These are phyloP conservation scores for Arctia plantaginis DNA, from an alignment of 2,888 invertebrate species.

Conservation along the genomic window DNA sequence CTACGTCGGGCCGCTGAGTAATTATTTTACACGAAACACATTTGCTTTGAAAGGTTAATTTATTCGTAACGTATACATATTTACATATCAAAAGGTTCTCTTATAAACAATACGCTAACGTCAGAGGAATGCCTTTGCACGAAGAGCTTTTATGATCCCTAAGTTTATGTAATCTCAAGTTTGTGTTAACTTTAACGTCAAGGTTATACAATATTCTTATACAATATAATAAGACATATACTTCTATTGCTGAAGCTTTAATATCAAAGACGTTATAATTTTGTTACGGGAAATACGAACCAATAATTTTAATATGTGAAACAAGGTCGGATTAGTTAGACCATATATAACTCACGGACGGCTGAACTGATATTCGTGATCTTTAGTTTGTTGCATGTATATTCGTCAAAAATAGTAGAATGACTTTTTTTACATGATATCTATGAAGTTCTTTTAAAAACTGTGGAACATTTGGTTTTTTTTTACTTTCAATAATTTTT, in stretches of 20 bases:
- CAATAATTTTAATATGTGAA: background rate
- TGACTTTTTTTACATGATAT: too few relatives aligned
- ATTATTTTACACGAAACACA: slow-evolving; percentile 40
- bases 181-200: slow-evolving; percentile 32
- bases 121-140: slow-evolving; percentile 60
- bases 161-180: slow-evolving; percentile 54
- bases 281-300: background rate
- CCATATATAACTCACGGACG: too few relatives aligned
- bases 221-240: background rate
- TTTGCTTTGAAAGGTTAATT: slow-evolving; percentile 58
- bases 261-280: background rate
- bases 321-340: too few relatives aligned
- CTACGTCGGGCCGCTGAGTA: slow-evolving; percentile 24
- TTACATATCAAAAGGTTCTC: slow-evolving; percentile 63
- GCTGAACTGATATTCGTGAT: too few relatives aligned
- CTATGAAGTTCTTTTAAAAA: too few relatives aligned
- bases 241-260: background rate
- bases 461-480: too few relatives aligned
- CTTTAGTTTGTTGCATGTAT: too few relatives aligned
- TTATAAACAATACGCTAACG: slow-evolving; percentile 58
- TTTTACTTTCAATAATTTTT: too few relatives aligned
- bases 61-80: slow-evolving; percentile 58
- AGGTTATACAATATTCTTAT: slow-evolving; percentile 13
- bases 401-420: too few relatives aligned
- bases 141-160: slow-evolving; percentile 47